Base-by-base conservation (phyloP, 2,113 vertebrate genomes). In the Sciurus niger region DNA sequence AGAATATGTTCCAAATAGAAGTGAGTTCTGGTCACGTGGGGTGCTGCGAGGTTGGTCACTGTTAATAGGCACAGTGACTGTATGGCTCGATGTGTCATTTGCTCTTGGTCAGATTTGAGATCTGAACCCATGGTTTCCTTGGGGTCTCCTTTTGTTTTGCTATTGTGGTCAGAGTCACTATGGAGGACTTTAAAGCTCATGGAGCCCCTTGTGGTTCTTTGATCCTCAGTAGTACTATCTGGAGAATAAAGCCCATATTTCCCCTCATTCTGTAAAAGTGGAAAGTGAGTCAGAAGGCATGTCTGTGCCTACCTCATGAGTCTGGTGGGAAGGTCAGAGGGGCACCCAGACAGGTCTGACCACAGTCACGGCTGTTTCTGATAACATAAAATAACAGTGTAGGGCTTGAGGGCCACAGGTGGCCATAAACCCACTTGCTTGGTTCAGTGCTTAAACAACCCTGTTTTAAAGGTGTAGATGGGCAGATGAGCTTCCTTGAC, bases 401-500 rank as follows among this genome's bases (percentile, higher is more conserved):
- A n/a, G 10, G 53, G 7, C 60, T 14, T 37, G 12, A 53, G 14
- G 34, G 10, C 80, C 25, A 16, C 7, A 9, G 0, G 80, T 30
- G 16, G 9, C 80, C 7, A 0, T 16, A 7, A 48, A 6, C 18
- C 43, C 8, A 60, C 70, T 22, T 1, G 72, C 37, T 8, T 7
- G 46, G 72, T 5, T 72, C 55, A 0, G 2, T 17, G 25, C 60
- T 76, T 46, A 14, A 20, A 9, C 34, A 51, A 2, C 4, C 1
- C 2, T 2, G 30, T 34, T 83, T 24, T 5, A 48, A 43, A 11
- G 0, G n/a, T 3, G 43, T 2, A 1, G 5, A 30, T 0, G 32
- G 68, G 9, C 1, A 0, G 1, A 3, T 9, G 1, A 0, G 16
- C 40, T n/a, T 13, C 28, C 32, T 37, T 4, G 1, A 34, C 1